Evolutionary conservation across 1,140 invertebrate genomes (phyloP).

Genomic region (Magallana angulata): DNA sequence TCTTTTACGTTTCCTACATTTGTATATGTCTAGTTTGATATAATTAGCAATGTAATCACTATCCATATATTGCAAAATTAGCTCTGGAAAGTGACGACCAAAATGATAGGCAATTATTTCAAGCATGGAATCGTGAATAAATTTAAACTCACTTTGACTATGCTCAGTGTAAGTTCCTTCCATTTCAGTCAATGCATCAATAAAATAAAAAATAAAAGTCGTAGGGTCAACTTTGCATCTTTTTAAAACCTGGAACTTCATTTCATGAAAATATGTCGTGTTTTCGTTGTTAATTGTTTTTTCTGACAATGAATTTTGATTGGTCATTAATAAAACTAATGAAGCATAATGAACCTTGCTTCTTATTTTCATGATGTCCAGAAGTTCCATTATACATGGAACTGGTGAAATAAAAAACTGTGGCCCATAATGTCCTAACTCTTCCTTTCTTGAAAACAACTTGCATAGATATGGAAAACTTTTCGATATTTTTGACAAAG

Average conservation of each 20-base stretch:
- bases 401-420: background rate
- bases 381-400: background rate
- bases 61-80: background rate
- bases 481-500: background rate
- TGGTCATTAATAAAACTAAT: background rate
- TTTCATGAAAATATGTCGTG: background rate
- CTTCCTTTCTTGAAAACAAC: conserved; percentile 1
- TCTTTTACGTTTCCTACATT: background rate
- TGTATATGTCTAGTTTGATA: background rate
- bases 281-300: background rate
- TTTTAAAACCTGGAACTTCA: background rate
- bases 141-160: background rate
- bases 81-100: background rate
- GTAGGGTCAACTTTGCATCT: background rate
- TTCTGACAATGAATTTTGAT: background rate
- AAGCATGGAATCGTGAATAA: background rate
- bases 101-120: background rate
- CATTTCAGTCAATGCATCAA: background rate
- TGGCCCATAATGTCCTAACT: background rate
- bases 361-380: background rate
- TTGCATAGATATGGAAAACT: background rate
- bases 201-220: background rate
- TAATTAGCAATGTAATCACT: conserved; percentile 4
- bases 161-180: background rate
- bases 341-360: background rate